phyloP scores from a whole-genome alignment of 2,797 vertebrate genomes.

The Heteromormyrus szaboi region DNA sequence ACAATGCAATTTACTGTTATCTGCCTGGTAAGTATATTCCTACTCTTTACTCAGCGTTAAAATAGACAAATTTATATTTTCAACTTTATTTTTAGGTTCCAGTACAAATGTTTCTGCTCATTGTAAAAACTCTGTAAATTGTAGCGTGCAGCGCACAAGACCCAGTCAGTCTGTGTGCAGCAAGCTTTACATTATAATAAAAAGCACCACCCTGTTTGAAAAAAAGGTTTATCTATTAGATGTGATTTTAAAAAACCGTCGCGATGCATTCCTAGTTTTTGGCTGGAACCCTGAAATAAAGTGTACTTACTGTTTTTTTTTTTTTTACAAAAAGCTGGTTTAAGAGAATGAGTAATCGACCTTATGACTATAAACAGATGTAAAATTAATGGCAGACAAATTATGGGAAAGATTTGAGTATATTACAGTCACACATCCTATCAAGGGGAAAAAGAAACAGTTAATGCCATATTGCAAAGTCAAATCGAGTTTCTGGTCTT shows the following conservation, averaged over 20 bases:
- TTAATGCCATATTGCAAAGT: slow-evolving; percentile 7
- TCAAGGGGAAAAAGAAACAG: slow-evolving; percentile 17
- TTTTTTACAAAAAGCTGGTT: slow-evolving; percentile 63
- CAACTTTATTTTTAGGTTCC: slow-evolving; percentile 41
- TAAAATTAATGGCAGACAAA: slow-evolving; percentile 55
- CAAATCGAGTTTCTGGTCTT: slow-evolving; percentile 18
- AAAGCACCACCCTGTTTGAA: slow-evolving; percentile 69
- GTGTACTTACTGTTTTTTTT: slow-evolving; percentile 33
- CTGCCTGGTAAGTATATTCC: slow-evolving; percentile 44
- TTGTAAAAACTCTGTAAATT: slow-evolving; percentile 30
- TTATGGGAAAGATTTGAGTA: slow-evolving; percentile 53
- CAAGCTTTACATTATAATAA: slow-evolving; percentile 45
- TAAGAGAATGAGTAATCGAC: slow-evolving; percentile 38
- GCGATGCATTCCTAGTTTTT: background rate
- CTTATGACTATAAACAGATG: slow-evolving; percentile 56
- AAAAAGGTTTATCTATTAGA: slow-evolving; percentile 36
- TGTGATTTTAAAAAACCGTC: slow-evolving; percentile 39
- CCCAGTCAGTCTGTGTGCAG: slow-evolving; percentile 54
- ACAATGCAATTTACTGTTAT: slow-evolving; percentile 22
- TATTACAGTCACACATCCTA: slow-evolving; percentile 53
- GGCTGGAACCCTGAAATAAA: slow-evolving; percentile 21
- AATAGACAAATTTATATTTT: slow-evolving; percentile 47
- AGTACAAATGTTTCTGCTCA: slow-evolving; percentile 30
- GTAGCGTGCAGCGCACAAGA: slow-evolving; percentile 13
- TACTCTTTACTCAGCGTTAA: slow-evolving; percentile 42